These are phyloP conservation scores for Arge pagana DNA, from an alignment of 2,888 invertebrate species.

Conservation along the genomic window DNA sequence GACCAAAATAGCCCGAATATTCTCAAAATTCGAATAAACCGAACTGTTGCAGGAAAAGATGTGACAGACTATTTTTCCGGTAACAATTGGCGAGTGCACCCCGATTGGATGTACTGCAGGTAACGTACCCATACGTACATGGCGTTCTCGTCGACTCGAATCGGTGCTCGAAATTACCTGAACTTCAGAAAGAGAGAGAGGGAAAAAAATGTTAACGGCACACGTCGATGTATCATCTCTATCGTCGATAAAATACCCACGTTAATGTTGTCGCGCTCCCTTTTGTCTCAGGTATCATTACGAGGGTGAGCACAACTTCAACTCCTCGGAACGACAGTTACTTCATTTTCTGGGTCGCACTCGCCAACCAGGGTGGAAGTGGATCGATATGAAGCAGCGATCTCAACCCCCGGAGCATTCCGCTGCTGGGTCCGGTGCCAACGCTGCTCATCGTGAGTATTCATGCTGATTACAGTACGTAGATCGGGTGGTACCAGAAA, in stretches of 20 bases:
- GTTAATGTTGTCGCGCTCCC: slow-evolving; percentile 1
- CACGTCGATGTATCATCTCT: background rate
- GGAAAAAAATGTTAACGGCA: slow-evolving; percentile 25
- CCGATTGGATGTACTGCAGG: slow-evolving; percentile 72
- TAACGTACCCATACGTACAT: slow-evolving; percentile 36
- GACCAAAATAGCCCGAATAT: background rate
- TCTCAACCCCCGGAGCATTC: slow-evolving; percentile 71
- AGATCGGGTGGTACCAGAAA: too few species aligned
- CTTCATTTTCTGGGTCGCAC: slow-evolving; percentile 80
- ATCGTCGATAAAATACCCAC: background rate
- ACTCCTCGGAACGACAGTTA: slow-evolving; percentile 76
- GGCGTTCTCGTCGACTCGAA: background rate
- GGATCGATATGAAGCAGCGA: slow-evolving; percentile 67
- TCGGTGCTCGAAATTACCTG: too few species aligned
- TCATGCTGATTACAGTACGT: too few species aligned
- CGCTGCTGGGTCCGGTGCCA: slow-evolving; percentile 43
- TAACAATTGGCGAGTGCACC: slow-evolving; percentile 84
- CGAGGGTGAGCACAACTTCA: slow-evolving; percentile 71
- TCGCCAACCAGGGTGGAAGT: slow-evolving; percentile 82
- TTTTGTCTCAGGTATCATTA: slow-evolving; percentile 74
- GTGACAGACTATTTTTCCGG: slow-evolving; percentile 74
- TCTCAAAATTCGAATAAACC: slow-evolving; percentile 9
- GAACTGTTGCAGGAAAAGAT: slow-evolving; percentile 56
- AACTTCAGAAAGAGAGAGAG: slow-evolving; percentile 17
- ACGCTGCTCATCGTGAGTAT: slow-evolving; percentile 34